phyloP scores from a whole-genome alignment of 2,888 invertebrate species.

The Spodoptera picta region DNA sequence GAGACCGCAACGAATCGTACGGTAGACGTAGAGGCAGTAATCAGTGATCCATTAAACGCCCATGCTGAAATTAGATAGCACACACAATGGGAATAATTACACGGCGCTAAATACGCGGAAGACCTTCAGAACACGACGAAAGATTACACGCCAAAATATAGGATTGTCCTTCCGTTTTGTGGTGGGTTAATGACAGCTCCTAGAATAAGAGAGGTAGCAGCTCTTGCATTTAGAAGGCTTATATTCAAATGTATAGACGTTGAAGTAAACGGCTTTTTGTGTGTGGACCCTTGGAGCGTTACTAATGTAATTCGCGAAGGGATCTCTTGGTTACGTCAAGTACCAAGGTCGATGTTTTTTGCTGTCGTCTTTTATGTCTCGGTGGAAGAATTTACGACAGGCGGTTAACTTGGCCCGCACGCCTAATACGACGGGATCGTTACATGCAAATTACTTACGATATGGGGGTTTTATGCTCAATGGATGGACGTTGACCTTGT shows the following conservation, averaged over 20 bases:
- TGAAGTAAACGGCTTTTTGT: constrained; percentile 38
- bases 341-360: constrained; percentile 64
- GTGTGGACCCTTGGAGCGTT: constrained; percentile 49
- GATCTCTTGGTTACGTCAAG: constrained; percentile 55
- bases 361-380: constrained; percentile 29
- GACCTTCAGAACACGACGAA: constrained; percentile 56
- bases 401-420: constrained; percentile 26
- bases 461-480: constrained; percentile 18
- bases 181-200: constrained; percentile 15
- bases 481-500: constrained; percentile 9
- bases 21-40: constrained; percentile 61
- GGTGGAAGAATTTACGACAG: constrained; percentile 37
- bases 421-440: constrained; percentile 16
- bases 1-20: constrained; percentile 68
- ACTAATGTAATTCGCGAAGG: constrained; percentile 63
- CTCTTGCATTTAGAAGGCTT: constrained; percentile 17
- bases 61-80: constrained; percentile 74
- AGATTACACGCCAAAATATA: constrained; percentile 64
- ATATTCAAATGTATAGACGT: constrained; percentile 23
- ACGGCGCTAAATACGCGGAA: constrained; percentile 67
- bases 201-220: background rate
- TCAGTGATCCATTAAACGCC: constrained; percentile 78
- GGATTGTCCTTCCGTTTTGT: constrained; percentile 51
- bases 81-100: constrained; percentile 70
- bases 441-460: constrained; percentile 34